Percentiles rank a stretch among this genome's conserved stretches.
Evolutionary conservation across 2,888 invertebrate genomes (phyloP).

Genomic region (Elegia similella): DNA sequence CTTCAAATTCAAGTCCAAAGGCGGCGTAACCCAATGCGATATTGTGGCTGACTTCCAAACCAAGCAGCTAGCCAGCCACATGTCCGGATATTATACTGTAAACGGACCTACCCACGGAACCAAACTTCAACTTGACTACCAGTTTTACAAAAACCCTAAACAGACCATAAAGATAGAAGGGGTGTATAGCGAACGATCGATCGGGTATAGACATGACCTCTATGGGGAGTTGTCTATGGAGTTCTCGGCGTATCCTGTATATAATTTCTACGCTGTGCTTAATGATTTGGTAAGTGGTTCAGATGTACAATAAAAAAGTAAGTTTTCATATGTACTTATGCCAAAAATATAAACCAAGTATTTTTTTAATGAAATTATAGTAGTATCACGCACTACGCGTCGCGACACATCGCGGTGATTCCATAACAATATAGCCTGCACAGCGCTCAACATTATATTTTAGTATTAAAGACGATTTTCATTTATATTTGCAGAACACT

Average conservation of each 20-base stretch:
- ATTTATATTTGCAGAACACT: constrained; percentile 77
- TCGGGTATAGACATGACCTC: constrained; percentile 81
- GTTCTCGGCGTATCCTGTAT: constrained; percentile 88
- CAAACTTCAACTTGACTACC: constrained; percentile 85
- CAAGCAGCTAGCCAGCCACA: constrained; percentile 86
- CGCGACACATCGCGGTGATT: too few species aligned
- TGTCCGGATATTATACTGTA: constrained; percentile 87
- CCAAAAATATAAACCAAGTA: too few species aligned
- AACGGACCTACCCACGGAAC: constrained; percentile 77
- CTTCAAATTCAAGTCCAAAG: constrained; percentile 64
- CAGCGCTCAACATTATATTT: too few species aligned
- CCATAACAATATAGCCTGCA: too few species aligned
- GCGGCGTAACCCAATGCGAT: constrained; percentile 88
- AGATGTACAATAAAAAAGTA: background rate
- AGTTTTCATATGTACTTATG: too few species aligned
- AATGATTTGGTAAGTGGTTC: constrained; percentile 83
- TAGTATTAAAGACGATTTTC: background rate
- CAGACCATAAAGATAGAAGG: constrained; percentile 79
- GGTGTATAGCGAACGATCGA: constrained; percentile 76
- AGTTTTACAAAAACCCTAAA: constrained; percentile 80
- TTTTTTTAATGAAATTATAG: too few species aligned
- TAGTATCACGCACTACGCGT: too few species aligned
- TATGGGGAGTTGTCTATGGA: constrained; percentile 85
- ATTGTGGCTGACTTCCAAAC: constrained; percentile 89
- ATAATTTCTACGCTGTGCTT: constrained; percentile 85